phyloP scores from a whole-genome alignment of 2,797 vertebrate species.

The Moxostoma hubbsi region DNA sequence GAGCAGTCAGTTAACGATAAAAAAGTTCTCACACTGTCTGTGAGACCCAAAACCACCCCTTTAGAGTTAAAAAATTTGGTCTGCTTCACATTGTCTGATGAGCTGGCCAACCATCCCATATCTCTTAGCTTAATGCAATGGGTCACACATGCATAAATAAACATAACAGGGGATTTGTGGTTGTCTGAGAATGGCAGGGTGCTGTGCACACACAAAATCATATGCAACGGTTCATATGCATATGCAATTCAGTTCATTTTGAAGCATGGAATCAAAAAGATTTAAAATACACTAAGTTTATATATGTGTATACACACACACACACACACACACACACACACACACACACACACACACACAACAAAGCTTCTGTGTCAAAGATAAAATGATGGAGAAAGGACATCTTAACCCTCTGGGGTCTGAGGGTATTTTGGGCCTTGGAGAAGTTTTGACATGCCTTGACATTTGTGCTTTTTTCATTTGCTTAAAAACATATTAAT shows the following conservation, averaged over 20 bases:
- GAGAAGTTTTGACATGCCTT: too few relatives aligned
- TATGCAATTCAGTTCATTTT: too few relatives aligned
- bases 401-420: too few relatives aligned
- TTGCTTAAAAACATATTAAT: too few relatives aligned
- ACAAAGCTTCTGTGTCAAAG: too few relatives aligned
- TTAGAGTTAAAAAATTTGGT: neutral
- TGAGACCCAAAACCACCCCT: neutral
- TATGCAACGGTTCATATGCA: too few relatives aligned
- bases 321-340: too few relatives aligned
- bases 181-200: slow-evolving; percentile 55
- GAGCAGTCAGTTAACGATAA: neutral
- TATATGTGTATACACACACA: too few relatives aligned
- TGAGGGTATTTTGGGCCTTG: too few relatives aligned
- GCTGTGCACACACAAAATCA: neutral
- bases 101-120: slow-evolving; percentile 30
- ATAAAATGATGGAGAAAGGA: too few relatives aligned
- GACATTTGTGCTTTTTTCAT: too few relatives aligned
- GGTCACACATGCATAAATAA: slow-evolving; percentile 48
- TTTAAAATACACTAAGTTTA: neutral
- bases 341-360: too few relatives aligned
- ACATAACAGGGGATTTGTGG: slow-evolving; percentile 24
- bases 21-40: neutral
- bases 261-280: slow-evolving; percentile 20
- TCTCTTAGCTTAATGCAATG: slow-evolving; percentile 39
- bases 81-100: neutral